These are phyloP conservation scores for Gymnocheta viridis DNA, from an alignment of 2,888 invertebrate genomes.

Conservation along the genomic window DNA sequence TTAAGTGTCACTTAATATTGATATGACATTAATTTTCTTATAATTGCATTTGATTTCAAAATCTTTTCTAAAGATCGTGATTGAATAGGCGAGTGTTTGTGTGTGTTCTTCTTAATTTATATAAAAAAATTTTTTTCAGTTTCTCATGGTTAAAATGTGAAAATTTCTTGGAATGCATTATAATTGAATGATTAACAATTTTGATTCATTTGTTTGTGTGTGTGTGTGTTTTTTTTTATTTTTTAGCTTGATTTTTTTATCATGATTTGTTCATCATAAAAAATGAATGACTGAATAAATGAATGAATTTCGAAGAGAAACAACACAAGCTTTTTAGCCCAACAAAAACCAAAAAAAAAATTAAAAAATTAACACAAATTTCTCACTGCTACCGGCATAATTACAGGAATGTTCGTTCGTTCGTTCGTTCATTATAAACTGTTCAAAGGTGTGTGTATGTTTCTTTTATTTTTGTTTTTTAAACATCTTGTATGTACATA, in stretches of 20 bases:
- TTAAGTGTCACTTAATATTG: slow-evolving; percentile 38
- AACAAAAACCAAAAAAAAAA: background rate
- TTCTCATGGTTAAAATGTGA: slow-evolving; percentile 58
- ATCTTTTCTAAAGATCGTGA: slow-evolving; percentile 42
- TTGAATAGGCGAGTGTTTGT: slow-evolving; percentile 10
- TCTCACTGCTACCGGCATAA: slow-evolving; percentile 37
- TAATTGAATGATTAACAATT: slow-evolving; percentile 71
- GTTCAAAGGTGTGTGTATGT: background rate
- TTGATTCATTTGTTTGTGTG: slow-evolving; percentile 48
- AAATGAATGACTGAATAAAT: slow-evolving; percentile 33
- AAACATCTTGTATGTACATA: background rate
- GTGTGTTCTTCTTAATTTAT: slow-evolving; percentile 19
- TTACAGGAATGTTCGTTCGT: slow-evolving; percentile 1
- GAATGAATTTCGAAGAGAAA: slow-evolving; percentile 47
- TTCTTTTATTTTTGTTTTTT: background rate
- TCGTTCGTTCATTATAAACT: background rate
- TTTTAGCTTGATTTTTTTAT: slow-evolving; percentile 37
- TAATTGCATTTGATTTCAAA: slow-evolving; percentile 51
- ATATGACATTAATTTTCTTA: slow-evolving; percentile 57
- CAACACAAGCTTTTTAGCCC: slow-evolving; percentile 4
- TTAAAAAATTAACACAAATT: slow-evolving; percentile 34
- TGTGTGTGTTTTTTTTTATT: background rate
- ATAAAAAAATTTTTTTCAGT: slow-evolving; percentile 25
- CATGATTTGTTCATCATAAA: slow-evolving; percentile 39
- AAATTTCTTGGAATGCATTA: slow-evolving; percentile 69